These are phyloP conservation scores for Nycticebus coucang DNA, from an alignment of 2,113 vertebrate genomes.

Conservation along the genomic window DNA sequence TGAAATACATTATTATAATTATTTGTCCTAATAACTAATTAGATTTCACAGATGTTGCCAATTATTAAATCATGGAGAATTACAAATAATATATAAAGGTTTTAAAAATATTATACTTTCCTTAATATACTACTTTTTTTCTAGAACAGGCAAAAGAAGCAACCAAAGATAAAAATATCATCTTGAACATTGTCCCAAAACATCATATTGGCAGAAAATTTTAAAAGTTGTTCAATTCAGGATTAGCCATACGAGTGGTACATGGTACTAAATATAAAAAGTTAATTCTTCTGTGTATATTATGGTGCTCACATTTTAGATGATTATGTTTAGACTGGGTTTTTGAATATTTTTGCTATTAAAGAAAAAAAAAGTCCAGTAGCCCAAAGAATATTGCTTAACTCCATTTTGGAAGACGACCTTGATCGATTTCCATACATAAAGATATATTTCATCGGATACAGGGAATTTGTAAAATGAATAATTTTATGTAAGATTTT, in stretches of 20 bases:
- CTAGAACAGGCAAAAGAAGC: not conserved
- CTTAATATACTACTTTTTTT: slow-evolving; percentile 10
- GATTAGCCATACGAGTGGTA: not conserved
- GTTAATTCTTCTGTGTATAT: not conserved
- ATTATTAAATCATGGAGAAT: slow-evolving; percentile 40
- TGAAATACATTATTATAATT: not conserved
- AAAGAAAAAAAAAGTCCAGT: not conserved
- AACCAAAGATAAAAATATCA: slow-evolving; percentile 3
- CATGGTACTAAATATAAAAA: slow-evolving; percentile 2
- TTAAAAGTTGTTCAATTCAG: slow-evolving; percentile 24
- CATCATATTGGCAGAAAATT: not conserved
- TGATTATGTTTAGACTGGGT: not conserved
- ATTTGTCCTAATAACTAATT: slow-evolving; percentile 29
- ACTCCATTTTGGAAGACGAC: not conserved
- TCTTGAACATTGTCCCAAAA: not conserved
- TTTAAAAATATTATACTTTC: slow-evolving; percentile 19
- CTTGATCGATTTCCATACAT: not conserved
- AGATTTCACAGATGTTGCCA: not conserved
- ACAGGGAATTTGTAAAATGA: not conserved
- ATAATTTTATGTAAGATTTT: slow-evolving; percentile 27
- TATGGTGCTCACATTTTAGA: not conserved
- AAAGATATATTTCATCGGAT: not conserved
- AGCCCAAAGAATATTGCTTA: not conserved
- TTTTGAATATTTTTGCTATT: not conserved
- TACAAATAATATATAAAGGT: slow-evolving; percentile 35